Percentiles rank a stretch among this genome's conserved stretches.
phyloP scores from a whole-genome alignment of 2,888 invertebrate species.

The Neoascia interrupta region DNA sequence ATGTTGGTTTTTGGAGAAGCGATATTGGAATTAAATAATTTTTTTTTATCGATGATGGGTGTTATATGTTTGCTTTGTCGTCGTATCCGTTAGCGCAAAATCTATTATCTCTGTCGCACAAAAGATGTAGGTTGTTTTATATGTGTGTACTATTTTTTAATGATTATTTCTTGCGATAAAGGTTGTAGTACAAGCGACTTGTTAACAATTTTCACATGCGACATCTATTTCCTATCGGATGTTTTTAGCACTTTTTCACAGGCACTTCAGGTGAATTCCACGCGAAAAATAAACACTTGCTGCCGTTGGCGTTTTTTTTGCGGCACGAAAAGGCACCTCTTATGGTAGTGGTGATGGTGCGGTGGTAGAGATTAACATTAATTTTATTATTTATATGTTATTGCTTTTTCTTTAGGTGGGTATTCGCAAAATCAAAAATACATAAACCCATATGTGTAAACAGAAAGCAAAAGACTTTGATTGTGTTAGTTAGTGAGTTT shows the following conservation, averaged over 20 bases:
- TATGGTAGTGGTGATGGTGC: slow-evolving; percentile 26
- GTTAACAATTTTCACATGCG: too few species aligned
- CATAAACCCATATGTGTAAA: neutral
- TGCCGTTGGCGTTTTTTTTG: too few species aligned
- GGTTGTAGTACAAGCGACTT: too few species aligned
- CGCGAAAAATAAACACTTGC: too few species aligned
- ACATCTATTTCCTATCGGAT: too few species aligned
- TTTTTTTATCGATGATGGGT: slow-evolving; percentile 41
- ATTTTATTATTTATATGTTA: slow-evolving; percentile 37
- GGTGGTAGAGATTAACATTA: slow-evolving; percentile 28
- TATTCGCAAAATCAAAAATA: slow-evolving; percentile 25
- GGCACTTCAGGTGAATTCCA: too few species aligned
- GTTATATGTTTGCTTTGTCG: slow-evolving; percentile 53
- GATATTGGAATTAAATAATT: too few species aligned
- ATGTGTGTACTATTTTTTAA: slow-evolving; percentile 32
- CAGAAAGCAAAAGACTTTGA: neutral
- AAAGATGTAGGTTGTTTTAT: slow-evolving; percentile 30
- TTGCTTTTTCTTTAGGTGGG: slow-evolving; percentile 38
- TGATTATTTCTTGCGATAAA: too few species aligned
- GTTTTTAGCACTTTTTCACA: too few species aligned
- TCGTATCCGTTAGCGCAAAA: slow-evolving; percentile 40
- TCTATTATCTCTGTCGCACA: slow-evolving; percentile 12
- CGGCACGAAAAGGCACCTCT: too few species aligned
- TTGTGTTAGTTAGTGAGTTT: slow-evolving; percentile 21
- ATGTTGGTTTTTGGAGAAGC: slow-evolving; percentile 3